Percentiles rank a stretch among this genome's conserved stretches.
phyloP scores from a whole-genome alignment of 2,888 invertebrate species.

The Lysandra bellargus region DNA sequence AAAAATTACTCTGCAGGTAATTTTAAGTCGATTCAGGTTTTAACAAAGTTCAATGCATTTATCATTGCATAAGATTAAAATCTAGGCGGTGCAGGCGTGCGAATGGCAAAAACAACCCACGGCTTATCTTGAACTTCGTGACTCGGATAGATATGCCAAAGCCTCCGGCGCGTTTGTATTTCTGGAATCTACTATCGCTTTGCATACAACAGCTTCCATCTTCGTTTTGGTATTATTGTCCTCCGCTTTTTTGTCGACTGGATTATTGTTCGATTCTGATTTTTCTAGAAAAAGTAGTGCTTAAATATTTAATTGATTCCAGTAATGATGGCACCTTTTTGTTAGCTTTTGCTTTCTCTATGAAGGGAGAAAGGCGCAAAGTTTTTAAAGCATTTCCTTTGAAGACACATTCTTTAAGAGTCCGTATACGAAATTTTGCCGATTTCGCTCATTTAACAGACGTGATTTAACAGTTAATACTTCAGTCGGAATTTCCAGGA shows the following conservation, averaged over 20 bases:
- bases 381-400: not conserved
- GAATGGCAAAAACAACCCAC: slow-evolving; percentile 59
- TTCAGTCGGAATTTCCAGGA: too few relatives aligned
- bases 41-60: slow-evolving; percentile 57
- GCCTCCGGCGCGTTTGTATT: slow-evolving; percentile 23
- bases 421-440: too few relatives aligned
- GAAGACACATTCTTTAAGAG: not conserved
- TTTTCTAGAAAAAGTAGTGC: too few relatives aligned
- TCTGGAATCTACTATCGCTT: slow-evolving; percentile 24
- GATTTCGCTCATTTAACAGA: too few relatives aligned
- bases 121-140: slow-evolving; percentile 56
- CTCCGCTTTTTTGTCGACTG: not conserved
- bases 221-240: slow-evolving; percentile 43
- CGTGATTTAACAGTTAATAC: too few relatives aligned
- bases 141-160: slow-evolving; percentile 46
- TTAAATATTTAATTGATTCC: too few relatives aligned
- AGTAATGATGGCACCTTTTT: not conserved
- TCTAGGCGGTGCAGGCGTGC: slow-evolving; percentile 65
- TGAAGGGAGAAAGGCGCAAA: not conserved
- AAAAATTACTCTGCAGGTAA: not conserved
- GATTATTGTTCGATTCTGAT: not conserved
- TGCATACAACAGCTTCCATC: not conserved
- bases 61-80: slow-evolving; percentile 63
- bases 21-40: slow-evolving; percentile 36
- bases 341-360: not conserved